These are phyloP conservation scores for Drosophila mettleri DNA, from an alignment of 2,888 invertebrate species.

Conservation along the genomic window DNA sequence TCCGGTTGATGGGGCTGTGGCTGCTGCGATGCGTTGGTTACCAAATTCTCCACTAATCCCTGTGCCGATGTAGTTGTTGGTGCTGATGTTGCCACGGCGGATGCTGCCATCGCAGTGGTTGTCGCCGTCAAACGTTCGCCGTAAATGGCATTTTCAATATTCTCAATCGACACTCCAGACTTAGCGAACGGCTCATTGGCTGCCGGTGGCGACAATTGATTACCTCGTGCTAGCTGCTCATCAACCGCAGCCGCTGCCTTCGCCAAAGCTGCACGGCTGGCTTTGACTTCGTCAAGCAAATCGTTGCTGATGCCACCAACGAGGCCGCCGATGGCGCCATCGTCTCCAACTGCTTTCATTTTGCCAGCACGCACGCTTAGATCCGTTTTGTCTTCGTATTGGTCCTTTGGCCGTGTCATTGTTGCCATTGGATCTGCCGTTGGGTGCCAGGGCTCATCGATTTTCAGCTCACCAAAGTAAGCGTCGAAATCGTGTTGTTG, in stretches of 20 bases:
- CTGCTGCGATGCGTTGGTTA: constrained; percentile 38
- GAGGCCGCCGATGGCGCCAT: constrained; percentile 23
- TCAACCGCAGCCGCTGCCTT: constrained; percentile 78
- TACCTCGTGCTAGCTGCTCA: constrained; percentile 76
- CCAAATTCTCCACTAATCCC: constrained; percentile 69
- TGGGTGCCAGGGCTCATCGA: constrained; percentile 69
- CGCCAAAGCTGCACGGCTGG: constrained; percentile 71
- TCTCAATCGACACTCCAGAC: constrained; percentile 83
- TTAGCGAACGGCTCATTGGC: constrained; percentile 43
- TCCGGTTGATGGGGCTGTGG: constrained; percentile 18
- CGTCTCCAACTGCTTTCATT: constrained; percentile 12
- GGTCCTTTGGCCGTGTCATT: constrained; percentile 26
- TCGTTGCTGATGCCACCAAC: constrained; percentile 64
- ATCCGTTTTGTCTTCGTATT: constrained; percentile 53
- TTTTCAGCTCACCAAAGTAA: constrained; percentile 72
- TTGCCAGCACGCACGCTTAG: constrained; percentile 51
- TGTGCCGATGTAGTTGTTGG: constrained; percentile 29
- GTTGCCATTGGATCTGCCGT: constrained; percentile 30
- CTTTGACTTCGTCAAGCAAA: constrained; percentile 77
- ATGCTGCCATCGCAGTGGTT: constrained; percentile 19
- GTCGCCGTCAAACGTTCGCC: constrained; percentile 81
- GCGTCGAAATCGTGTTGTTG: constrained; percentile 57
- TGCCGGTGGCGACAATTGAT: constrained; percentile 74
- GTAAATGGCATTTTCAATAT: constrained; percentile 85
- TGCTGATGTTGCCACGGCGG: constrained; percentile 11